Conservation (phyloP, 2,888 invertebrate genomes). For the Agrotis clavis region DNA sequence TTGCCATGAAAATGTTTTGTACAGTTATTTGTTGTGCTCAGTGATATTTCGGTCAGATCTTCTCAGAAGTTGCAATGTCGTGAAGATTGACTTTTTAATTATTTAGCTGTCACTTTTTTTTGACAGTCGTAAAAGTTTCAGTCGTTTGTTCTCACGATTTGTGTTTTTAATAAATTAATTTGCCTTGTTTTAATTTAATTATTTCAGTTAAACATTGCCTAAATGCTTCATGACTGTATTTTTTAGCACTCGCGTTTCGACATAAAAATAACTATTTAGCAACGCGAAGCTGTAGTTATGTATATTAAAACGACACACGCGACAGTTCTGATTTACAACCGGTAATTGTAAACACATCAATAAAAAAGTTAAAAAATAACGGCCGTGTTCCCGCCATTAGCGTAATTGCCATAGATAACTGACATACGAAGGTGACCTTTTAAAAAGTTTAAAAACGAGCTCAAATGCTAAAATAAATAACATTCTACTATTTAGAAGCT, state of each 20-base stretch:
- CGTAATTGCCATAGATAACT: slow-evolving; percentile 42
- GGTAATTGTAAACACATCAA: slow-evolving; percentile 32
- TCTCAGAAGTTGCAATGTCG: slow-evolving; percentile 23
- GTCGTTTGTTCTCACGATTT: neutral
- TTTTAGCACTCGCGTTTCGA: no score
- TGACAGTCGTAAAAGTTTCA: neutral
- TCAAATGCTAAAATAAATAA: neutral
- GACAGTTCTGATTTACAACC: neutral
- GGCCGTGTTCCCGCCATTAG: slow-evolving; percentile 23
- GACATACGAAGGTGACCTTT: slow-evolving; percentile 12
- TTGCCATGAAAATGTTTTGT: slow-evolving; percentile 37
- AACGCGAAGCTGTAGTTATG: neutral
- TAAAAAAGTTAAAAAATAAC: slow-evolving; percentile 3
- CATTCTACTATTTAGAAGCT: neutral
- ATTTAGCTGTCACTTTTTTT: slow-evolving; percentile 39
- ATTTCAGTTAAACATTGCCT: neutral
- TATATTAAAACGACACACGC: slow-evolving; percentile 2
- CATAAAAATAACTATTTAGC: no score
- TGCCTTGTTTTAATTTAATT: neutral
- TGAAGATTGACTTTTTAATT: slow-evolving; percentile 29
- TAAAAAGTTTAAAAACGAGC: neutral
- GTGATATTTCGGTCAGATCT: slow-evolving; percentile 38
- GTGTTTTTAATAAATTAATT: neutral
- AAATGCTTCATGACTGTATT: neutral
- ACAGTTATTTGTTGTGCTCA: slow-evolving; percentile 53